Conservation (phyloP, 2,113 vertebrate species). For the Thamnophis sirtalis region DNA sequence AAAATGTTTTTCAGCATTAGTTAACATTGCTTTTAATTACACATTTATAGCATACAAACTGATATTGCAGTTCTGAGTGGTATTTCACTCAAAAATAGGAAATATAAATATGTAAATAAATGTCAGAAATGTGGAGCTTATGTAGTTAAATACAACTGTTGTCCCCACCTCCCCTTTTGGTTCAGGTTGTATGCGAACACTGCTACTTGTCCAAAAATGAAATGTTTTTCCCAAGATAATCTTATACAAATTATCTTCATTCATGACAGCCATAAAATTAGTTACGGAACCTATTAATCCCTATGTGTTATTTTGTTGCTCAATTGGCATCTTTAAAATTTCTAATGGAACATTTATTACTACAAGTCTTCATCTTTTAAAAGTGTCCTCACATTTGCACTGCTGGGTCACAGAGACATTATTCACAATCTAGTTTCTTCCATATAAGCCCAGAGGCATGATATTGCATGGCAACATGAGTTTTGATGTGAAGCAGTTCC, state of each 20-base stretch:
- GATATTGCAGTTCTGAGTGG: background rate
- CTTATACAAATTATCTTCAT: background rate
- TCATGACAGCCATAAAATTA: background rate
- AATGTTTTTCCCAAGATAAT: background rate
- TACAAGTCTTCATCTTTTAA: background rate
- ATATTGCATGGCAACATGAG: background rate
- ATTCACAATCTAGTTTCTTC: background rate
- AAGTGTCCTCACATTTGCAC: background rate
- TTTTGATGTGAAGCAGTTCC: background rate
- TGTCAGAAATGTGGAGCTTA: background rate
- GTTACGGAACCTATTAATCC: background rate
- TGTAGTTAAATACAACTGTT: background rate
- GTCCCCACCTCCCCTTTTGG: background rate
- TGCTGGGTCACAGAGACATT: background rate
- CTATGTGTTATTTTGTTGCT: background rate
- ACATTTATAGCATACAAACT: background rate
- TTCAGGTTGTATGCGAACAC: background rate
- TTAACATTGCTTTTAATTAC: background rate
- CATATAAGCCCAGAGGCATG: background rate
- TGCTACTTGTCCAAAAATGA: background rate
- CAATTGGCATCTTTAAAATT: background rate
- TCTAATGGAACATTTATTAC: background rate
- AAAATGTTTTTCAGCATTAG: background rate
- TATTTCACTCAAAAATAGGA: background rate
- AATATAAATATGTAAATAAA: background rate